These are phyloP conservation scores for Anthophora plumipes DNA, from an alignment of 2,888 invertebrate genomes.

Conservation along the genomic window DNA sequence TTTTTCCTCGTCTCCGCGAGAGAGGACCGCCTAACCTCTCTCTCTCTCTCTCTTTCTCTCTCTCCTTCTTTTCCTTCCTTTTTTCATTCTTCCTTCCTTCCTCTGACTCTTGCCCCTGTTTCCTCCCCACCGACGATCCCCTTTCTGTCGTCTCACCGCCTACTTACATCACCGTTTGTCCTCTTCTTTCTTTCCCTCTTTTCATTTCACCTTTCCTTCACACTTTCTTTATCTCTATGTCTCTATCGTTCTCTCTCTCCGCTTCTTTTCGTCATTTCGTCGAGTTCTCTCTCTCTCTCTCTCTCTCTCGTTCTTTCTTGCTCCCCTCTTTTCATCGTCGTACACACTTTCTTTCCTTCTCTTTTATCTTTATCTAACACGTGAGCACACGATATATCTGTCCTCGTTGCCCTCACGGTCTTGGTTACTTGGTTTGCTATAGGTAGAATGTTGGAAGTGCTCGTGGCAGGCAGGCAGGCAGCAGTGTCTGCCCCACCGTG, in stretches of 20 bases:
- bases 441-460: conserved; percentile 36
- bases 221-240: conserved; percentile 15
- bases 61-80: conserved; percentile 16
- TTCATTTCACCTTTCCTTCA: background rate
- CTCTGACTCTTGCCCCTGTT: conserved; percentile 19
- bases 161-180: conserved; percentile 12
- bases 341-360: background rate
- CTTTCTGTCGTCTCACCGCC: conserved; percentile 7
- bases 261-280: conserved; percentile 24
- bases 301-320: background rate
- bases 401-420: conserved; percentile 8
- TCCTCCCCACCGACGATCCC: background rate
- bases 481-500: conserved; percentile 49
- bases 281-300: background rate
- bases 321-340: too few species aligned
- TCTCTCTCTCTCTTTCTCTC: too few species aligned
- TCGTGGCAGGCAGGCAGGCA: conserved; percentile 50
- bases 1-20: conserved; percentile 58
- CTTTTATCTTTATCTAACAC: background rate
- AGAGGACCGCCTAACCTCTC: conserved; percentile 44
- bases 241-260: conserved; percentile 9
- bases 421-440: conserved; percentile 43
- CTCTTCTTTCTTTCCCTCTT: background rate
- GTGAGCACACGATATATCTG: background rate
- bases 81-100: conserved; percentile 31